Base-by-base conservation (phyloP, 2,113 vertebrate genomes). In the Steatornis caripensis region DNA sequence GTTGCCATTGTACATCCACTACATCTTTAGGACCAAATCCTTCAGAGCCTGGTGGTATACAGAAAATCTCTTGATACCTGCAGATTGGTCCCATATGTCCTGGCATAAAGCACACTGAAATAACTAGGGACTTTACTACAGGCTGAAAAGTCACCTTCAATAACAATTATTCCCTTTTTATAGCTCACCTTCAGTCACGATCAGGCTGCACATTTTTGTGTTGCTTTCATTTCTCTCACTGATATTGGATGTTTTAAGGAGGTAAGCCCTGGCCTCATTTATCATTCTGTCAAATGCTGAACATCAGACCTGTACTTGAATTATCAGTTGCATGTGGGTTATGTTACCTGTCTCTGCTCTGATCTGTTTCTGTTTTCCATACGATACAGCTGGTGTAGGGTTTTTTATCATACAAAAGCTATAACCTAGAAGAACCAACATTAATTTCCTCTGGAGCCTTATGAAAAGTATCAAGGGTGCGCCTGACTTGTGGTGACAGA, bases 401-500 rank as follows among this genome's bases (percentile, higher is more conserved):
- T 34, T 92, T 96, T 96, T 82, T 70, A 90, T 84, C 41, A 55
- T 66, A 89, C 29, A 90, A 84, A 96, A 90, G 55, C 61, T 90
- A 43, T 93, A 90, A 79, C 89, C 75, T 94, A 86, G 88, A 92
- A 90, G 95, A 95, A 92, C 71, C 84, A 87, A 84, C 5, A 5
- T 90, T 96, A 76, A 98, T 97, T 98, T 98, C 97, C 96, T 98
- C 83, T 87, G 71, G 91, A 97, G 78, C 78, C 92, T 96, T 93
- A 96, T 96, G 97, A 96, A 91, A 94, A 96, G 88, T 54, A 97
- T 95, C 85, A 86, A 90, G 96, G 95, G 95, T 97, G 95, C 0
- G 49, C 53, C 80, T 95, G 96, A 97, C 93, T 98, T 96, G 95
- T 96, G 90, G 95, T 97, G 97, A 97, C 97, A 98, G 94, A 97